Percentiles rank a stretch among this genome's conserved stretches.
Conservation (phyloP, 2,888 invertebrate species). For the Pediacus dermestoides region DNA sequence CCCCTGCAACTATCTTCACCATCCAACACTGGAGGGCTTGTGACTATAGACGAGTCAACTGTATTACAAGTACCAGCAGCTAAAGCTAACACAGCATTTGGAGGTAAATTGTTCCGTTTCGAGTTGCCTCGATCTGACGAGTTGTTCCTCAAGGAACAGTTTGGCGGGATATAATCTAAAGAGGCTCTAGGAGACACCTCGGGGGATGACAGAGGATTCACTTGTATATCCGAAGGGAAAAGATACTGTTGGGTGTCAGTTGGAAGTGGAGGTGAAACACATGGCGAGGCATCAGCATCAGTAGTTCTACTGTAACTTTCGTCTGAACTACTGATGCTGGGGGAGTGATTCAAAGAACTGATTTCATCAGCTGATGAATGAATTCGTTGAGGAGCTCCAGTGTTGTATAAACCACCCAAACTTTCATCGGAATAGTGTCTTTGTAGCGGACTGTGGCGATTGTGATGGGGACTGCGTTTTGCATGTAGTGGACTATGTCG, state of each 20-base stretch:
- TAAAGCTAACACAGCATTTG: constrained; percentile 56
- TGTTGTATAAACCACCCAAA: constrained; percentile 50
- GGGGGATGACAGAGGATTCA: constrained; percentile 45
- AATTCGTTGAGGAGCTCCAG: constrained; percentile 54
- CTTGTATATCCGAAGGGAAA: constrained; percentile 62
- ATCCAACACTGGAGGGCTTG: constrained; percentile 57
- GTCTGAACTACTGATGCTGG: constrained; percentile 79
- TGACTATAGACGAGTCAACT: constrained; percentile 50
- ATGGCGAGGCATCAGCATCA: constrained; percentile 62
- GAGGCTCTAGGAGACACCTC: constrained; percentile 51
- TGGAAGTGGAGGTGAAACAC: constrained; percentile 50
- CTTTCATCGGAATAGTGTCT: constrained; percentile 68
- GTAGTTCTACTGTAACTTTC: constrained; percentile 81
- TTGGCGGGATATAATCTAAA: constrained; percentile 53
- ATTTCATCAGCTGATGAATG: constrained; percentile 81
- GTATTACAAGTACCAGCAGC: constrained; percentile 49
- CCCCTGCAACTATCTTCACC: constrained; percentile 62
- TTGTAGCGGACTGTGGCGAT: constrained; percentile 53
- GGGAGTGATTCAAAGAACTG: constrained; percentile 75
- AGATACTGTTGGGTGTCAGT: constrained; percentile 57
- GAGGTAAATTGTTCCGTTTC: constrained; percentile 51
- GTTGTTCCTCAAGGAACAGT: constrained; percentile 48
- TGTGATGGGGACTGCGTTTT: constrained; percentile 42
- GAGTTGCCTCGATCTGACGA: constrained; percentile 34
- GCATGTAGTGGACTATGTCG: constrained; percentile 41